Evolutionary conservation across 2,797 vertebrate species (phyloP), one percentile per base, ranked within the genome.

Genomic region (Eupleurogrammus muticus): DNA sequence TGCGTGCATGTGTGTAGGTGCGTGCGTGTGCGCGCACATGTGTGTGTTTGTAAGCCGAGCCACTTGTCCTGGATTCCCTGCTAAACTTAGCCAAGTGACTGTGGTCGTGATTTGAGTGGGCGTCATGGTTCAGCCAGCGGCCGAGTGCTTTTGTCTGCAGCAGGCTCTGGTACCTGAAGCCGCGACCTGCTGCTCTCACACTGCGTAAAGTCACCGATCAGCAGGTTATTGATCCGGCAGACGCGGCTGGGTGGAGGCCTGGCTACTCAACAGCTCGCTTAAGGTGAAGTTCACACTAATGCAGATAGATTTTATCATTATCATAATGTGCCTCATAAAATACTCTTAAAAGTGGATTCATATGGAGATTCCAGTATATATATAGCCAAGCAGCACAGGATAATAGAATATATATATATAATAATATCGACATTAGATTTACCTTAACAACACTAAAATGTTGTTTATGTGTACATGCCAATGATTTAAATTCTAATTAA

Each of bases 21-120:
- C 50, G 38, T 49, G 44, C 67, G 36, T 48, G n/a, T 73, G 59
- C 60, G 8, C 46, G 23, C 57, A 51, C 53, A 49, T 69, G 50
- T 49, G 20, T 17, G 59, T 19, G 50, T 64, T 5, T 79, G 92
- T 85, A 92, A 93, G 47, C 17, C 42, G 90, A 93, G 85, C 88
- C 71, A 69, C 69, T 79, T 85, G 91, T 82, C 91, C 93, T 93
- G 88, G 81, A 93, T 94, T 93, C 90, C 86, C 77, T 66, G 81
- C 93, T 94, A 94, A 92, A 91, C 73, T 88, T 94, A 94, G 92
- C 76, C 46, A 67, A 65, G 75, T 46, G 58, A 46, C 81, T 66
- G 77, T 35, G 50, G 74, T 71, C 42, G 32, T 47, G 74, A 78
- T 24, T n/a, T 57, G 77, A 73, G 35, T 58, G 82, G 73, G 70